phyloP scores from a whole-genome alignment of 37 sponge, comb jelly and placozoan genomes.

The Diacarnus erythraeanus region DNA sequence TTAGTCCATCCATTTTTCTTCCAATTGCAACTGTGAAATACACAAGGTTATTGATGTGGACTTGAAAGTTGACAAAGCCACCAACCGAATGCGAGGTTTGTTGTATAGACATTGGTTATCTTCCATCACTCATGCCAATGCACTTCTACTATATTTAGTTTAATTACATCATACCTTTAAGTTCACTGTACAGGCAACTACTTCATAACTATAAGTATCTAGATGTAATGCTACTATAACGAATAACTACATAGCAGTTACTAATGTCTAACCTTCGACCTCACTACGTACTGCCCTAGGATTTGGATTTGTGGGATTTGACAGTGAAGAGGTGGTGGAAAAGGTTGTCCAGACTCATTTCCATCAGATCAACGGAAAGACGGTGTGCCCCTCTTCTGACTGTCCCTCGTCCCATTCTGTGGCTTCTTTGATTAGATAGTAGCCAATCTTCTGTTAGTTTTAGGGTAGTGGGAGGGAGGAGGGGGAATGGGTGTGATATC shows the following conservation, averaged over 20 bases:
- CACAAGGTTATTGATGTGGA: conserved; percentile 32
- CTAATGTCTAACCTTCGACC: neutral
- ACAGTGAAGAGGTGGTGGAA: conserved; percentile 28
- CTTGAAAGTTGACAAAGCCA: conserved; percentile 45
- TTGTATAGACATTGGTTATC: no score
- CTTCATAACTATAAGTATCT: neutral
- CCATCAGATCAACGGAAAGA: conserved; percentile 39
- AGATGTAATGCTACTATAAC: neutral
- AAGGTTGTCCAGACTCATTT: conserved; percentile 33
- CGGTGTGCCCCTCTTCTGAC: conserved; percentile 29
- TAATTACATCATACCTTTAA: neutral
- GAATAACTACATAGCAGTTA: neutral
- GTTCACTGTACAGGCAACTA: conserved; percentile 7
- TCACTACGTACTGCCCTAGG: conserved; percentile 16
- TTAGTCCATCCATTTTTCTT: neutral
- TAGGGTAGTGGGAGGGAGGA: neutral
- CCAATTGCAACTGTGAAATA: neutral
- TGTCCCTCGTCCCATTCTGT: conserved; percentile 3
- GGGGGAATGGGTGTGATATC: no score
- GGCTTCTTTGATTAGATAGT: conserved; percentile 9
- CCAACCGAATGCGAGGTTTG: conserved; percentile 56
- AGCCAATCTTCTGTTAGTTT: neutral
- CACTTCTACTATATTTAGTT: no score
- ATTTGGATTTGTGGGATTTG: conserved; percentile 70
- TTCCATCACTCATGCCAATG: no score